A percentile compares a stretch with the other conserved stretches of the same genome.
Conservation (phyloP, 2,888 invertebrate species). For the Eupithecia exiguata region DNA sequence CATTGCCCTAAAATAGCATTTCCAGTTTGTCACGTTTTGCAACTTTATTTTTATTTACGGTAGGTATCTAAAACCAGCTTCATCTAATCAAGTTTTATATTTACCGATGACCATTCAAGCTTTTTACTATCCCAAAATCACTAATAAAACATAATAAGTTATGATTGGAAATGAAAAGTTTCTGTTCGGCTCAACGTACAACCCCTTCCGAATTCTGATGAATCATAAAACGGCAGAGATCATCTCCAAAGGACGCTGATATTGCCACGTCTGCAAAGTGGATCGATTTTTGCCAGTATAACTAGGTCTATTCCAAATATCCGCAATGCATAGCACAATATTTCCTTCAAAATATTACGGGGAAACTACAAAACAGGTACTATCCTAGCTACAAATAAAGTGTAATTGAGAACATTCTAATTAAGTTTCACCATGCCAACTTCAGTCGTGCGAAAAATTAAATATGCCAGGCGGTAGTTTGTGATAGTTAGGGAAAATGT, state of each 20-base stretch:
- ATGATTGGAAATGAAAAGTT: background rate
- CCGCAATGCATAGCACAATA: slow-evolving; percentile 14
- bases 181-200: background rate
- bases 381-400: slow-evolving; percentile 29
- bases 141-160: background rate
- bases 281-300: slow-evolving; percentile 19
- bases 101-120: background rate
- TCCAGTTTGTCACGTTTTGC: background rate
- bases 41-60: background rate
- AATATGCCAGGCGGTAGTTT: slow-evolving; percentile 40
- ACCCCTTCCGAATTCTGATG: background rate
- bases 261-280: slow-evolving; percentile 13
- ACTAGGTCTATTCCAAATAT: slow-evolving; percentile 14
- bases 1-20: background rate
- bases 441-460: slow-evolving; percentile 42
- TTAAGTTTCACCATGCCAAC: slow-evolving; percentile 40
- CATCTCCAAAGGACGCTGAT: slow-evolving; percentile 8
- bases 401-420: slow-evolving; percentile 41
- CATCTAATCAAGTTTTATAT: background rate
- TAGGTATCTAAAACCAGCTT: background rate
- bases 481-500: slow-evolving; percentile 29
- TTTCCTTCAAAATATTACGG: slow-evolving; percentile 6
- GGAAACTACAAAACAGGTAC: slow-evolving; percentile 6
- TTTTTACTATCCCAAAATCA: background rate
- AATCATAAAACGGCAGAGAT: slow-evolving; percentile 3